Evolutionary conservation across 2,888 invertebrate genomes (phyloP).

Genomic region (Luffia ferchaultella): DNA sequence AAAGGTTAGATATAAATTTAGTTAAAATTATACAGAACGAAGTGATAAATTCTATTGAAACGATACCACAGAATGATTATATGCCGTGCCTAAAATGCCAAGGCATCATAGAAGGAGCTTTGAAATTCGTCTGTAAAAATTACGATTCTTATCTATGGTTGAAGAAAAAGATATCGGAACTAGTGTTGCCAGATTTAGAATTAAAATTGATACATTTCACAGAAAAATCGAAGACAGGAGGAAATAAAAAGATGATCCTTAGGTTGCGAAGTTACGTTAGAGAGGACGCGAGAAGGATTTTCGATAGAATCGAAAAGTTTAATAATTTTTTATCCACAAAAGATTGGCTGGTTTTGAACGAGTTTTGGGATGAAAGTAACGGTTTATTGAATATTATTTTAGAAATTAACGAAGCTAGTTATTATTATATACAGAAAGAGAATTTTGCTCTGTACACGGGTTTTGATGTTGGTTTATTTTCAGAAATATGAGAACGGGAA

Average conservation of each 20-base stretch:
- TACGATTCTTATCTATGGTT: constrained; percentile 23
- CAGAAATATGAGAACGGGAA: constrained; percentile 20
- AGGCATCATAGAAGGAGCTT: constrained; percentile 28
- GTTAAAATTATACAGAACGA: constrained; percentile 19
- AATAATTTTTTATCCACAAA: constrained; percentile 25
- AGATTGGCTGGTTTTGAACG: constrained; percentile 24
- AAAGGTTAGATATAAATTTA: constrained; percentile 13
- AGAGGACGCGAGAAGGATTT: constrained; percentile 19
- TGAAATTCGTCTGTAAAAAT: constrained; percentile 33
- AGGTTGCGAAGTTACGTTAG: constrained; percentile 23
- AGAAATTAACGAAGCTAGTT: constrained; percentile 25
- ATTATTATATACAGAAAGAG: constrained; percentile 23
- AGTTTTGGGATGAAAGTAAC: constrained; percentile 4
- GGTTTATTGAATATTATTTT: constrained; percentile 19
- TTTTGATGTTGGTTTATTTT: constrained; percentile 29
- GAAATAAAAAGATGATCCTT: constrained; percentile 20
- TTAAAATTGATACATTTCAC: constrained; percentile 13
- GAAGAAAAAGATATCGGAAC: constrained; percentile 11
- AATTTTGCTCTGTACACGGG: constrained; percentile 30
- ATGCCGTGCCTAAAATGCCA: constrained; percentile 30
- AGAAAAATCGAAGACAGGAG: constrained; percentile 6
- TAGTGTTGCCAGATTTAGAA: constrained; percentile 12
- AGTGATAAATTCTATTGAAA: constrained; percentile 22
- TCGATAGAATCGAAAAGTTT: constrained; percentile 26
- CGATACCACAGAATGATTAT: constrained; percentile 13